A percentile compares a stretch with the other conserved stretches of the same genome.
Conservation (phyloP, 2,797 vertebrate genomes). For the Lepus townsendii region DNA sequence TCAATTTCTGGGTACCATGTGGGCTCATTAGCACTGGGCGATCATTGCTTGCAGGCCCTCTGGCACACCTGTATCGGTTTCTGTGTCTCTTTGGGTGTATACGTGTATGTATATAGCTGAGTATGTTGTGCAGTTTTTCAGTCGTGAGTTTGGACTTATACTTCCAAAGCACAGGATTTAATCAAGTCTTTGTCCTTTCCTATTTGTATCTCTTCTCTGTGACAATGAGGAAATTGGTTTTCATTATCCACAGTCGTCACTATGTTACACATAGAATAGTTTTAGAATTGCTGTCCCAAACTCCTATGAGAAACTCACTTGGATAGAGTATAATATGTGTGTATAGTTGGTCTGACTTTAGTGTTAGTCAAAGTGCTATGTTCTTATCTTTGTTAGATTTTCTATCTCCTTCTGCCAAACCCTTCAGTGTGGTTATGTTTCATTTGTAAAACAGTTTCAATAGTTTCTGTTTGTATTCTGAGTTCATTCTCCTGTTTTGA, state of each 20-base stretch:
- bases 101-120: background rate
- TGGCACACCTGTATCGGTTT: background rate
- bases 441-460: background rate
- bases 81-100: background rate
- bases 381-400: background rate
- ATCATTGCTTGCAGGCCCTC: background rate
- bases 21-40: background rate
- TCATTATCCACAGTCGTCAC: background rate
- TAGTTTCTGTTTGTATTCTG: background rate
- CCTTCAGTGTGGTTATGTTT: background rate
- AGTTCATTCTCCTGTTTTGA: background rate
- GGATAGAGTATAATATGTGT: background rate
- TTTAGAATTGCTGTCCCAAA: background rate
- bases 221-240: background rate
- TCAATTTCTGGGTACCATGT: background rate
- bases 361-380: background rate
- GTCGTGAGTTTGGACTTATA: background rate
- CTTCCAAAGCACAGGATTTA: background rate
- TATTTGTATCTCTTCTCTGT: background rate
- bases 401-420: background rate
- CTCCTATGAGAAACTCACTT: background rate
- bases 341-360: background rate
- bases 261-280: background rate
- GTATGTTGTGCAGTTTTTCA: background rate
- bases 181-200: background rate